phyloP scores from a whole-genome alignment of 2,113 vertebrate species.

The Callocephalon fimbriatum region DNA sequence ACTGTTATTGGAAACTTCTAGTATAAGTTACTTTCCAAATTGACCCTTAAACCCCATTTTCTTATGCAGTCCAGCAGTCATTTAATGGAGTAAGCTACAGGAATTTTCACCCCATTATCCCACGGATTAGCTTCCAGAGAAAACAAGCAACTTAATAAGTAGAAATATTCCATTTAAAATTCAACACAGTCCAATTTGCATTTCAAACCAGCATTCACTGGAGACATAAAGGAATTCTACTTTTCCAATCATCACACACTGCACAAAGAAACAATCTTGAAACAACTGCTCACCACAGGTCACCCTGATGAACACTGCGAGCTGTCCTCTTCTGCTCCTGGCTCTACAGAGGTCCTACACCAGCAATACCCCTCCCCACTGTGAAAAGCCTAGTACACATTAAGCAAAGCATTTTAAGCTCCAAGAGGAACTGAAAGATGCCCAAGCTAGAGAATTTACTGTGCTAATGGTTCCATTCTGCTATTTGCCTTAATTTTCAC shows the following conservation, averaged over 20 bases:
- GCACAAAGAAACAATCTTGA: not conserved
- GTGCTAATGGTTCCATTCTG: not conserved
- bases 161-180: not conserved
- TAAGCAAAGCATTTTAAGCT: not conserved
- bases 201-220: not conserved
- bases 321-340: not conserved
- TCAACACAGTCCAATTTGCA: not conserved
- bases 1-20: conserved; percentile 22
- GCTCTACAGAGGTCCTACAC: not conserved
- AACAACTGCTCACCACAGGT: not conserved
- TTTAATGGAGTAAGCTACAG: not conserved
- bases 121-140: not conserved
- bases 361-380: fast-evolving
- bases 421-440: not conserved
- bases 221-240: not conserved
- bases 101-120: conserved; percentile 15
- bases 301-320: not conserved
- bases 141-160: not conserved
- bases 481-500: not conserved
- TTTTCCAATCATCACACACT: not conserved
- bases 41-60: conserved; percentile 20
- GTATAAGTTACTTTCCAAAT: not conserved
- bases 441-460: not conserved
- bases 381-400: not conserved
- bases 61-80: not conserved